A percentile compares a stretch with the other conserved stretches of the same genome.
These are phyloP conservation scores for Protomyctophum bolini DNA, from an alignment of 2,113 vertebrate species.

Conservation along the genomic window DNA sequence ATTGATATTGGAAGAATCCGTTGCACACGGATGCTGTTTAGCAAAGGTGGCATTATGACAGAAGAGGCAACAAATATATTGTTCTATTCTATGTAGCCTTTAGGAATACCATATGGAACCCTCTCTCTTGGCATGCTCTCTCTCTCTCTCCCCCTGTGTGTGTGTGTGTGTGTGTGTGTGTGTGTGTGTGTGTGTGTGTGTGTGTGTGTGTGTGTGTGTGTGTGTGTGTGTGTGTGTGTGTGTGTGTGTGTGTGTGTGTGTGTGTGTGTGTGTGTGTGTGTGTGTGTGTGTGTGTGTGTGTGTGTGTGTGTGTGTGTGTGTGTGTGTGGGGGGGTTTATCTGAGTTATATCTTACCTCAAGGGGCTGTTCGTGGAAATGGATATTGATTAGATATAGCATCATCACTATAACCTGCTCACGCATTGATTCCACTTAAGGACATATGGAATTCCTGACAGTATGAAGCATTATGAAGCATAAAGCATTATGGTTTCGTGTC, in stretches of 20 bases:
- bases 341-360: conserved; percentile 27
- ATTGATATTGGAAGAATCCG: conserved; percentile 40
- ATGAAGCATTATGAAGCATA: conserved; percentile 35
- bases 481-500: too few relatives aligned
- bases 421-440: conserved; percentile 44
- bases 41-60: conserved; percentile 39
- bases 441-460: conserved; percentile 50
- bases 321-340: conserved; percentile 28
- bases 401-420: conserved; percentile 48
- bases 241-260: not conserved
- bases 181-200: not conserved
- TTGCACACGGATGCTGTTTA: conserved; percentile 31
- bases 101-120: conserved; percentile 42
- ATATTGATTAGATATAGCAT: conserved; percentile 58
- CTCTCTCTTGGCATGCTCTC: conserved; percentile 24
- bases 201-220: not conserved
- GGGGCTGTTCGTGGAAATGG: conserved; percentile 62
- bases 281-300: not conserved
- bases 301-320: not conserved
- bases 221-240: not conserved
- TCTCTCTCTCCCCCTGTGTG: conserved; percentile 1
- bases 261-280: not conserved
- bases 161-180: not conserved
- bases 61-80: conserved; percentile 45
- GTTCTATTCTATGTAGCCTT: conserved; percentile 21